A percentile compares a stretch with the other conserved stretches of the same genome.
These are phyloP conservation scores for Drosophila mauritiana DNA, from an alignment of 1,140 invertebrate genomes.

Conservation along the genomic window DNA sequence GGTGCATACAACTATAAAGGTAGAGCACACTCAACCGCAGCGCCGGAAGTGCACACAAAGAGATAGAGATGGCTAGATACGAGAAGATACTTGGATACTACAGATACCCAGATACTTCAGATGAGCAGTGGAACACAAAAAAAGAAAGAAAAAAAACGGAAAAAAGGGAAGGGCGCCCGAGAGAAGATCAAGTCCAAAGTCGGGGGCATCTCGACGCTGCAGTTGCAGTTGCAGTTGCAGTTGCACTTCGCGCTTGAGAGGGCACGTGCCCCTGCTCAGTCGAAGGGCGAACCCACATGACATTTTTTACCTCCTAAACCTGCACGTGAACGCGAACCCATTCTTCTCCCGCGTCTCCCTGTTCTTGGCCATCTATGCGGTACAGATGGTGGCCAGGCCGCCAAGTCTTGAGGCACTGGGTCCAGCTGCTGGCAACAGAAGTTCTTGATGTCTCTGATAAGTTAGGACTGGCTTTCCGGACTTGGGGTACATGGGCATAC, in stretches of 20 bases:
- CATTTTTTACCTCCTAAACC: constrained; percentile 49
- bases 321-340: constrained; percentile 27
- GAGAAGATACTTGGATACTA: constrained; percentile 8
- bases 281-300: constrained; percentile 69
- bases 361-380: neutral
- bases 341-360: neutral
- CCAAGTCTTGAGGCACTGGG: neutral
- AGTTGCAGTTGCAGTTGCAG: constrained; percentile 40
- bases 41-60: constrained; percentile 64
- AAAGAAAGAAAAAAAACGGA: neutral
- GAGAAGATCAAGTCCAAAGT: constrained; percentile 42
- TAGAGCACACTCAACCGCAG: constrained; percentile 61
- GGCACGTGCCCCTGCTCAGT: constrained; percentile 71
- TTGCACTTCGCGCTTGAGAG: constrained; percentile 79
- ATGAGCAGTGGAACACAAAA: neutral
- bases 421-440: constrained; percentile 13
- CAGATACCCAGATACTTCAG: constrained; percentile 10
- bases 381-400: constrained; percentile 24
- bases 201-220: constrained; percentile 39
- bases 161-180: constrained; percentile 16
- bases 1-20: neutral
- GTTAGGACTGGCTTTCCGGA: neutral
- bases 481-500: neutral
- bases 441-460: neutral
- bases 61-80: constrained; percentile 40